A percentile compares a stretch with the other conserved stretches of the same genome.
phyloP scores from a whole-genome alignment of 2,113 vertebrate species.

The Calidris pugnax region DNA sequence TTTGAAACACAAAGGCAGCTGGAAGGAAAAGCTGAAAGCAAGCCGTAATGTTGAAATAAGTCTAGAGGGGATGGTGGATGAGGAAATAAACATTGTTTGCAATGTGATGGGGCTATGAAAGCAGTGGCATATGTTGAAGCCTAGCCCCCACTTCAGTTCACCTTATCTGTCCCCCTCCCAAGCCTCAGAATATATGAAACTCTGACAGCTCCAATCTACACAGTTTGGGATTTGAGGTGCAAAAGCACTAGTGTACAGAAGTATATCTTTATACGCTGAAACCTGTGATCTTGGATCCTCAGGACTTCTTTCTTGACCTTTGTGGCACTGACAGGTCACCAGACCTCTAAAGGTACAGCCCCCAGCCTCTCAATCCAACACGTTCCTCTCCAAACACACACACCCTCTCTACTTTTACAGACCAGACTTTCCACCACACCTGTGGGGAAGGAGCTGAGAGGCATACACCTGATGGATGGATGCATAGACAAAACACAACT shows the following conservation, averaged over 20 bases:
- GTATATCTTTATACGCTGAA: not conserved
- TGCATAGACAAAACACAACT: not conserved
- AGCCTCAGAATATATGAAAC: not conserved
- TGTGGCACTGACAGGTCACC: not conserved
- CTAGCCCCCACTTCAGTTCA: not conserved
- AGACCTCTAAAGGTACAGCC: not conserved
- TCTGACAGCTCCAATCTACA: not conserved
- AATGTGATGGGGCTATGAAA: not conserved
- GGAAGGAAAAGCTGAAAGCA: slow-evolving; percentile 36
- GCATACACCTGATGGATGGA: accelerated
- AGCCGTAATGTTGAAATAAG: not conserved
- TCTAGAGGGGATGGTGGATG: slow-evolving; percentile 2
- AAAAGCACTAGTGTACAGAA: not conserved
- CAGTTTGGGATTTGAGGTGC: not conserved
- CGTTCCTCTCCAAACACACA: not conserved
- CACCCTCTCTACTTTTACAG: not conserved
- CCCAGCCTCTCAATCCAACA: accelerated
- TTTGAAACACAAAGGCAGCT: slow-evolving; percentile 40
- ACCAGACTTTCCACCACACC: accelerated
- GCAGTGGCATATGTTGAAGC: not conserved
- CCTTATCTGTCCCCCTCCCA: not conserved
- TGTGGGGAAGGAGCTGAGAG: not conserved
- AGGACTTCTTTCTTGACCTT: not conserved
- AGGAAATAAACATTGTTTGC: not conserved
- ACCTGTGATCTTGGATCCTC: not conserved